phyloP scores from a whole-genome alignment of 2,113 vertebrate genomes.

The Ploceus nigricollis region DNA sequence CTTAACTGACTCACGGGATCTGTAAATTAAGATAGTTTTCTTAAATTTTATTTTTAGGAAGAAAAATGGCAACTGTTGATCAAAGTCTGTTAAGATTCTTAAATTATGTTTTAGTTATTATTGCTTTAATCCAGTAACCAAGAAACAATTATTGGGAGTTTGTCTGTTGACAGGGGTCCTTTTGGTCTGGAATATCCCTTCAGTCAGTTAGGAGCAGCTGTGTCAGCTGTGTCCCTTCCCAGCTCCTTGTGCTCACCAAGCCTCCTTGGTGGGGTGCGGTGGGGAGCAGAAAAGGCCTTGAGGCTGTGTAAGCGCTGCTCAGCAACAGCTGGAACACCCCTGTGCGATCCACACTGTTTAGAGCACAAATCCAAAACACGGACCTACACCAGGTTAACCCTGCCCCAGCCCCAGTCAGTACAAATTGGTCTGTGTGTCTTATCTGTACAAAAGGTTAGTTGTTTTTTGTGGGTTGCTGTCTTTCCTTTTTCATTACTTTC shows the following conservation, averaged over 20 bases:
- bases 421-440: neutral
- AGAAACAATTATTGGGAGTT: neutral
- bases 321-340: neutral
- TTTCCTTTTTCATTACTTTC: neutral
- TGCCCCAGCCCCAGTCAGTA: neutral
- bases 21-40: neutral
- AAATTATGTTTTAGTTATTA: neutral
- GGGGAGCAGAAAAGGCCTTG: neutral
- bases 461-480: rapidly evolving
- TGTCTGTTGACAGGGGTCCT: neutral
- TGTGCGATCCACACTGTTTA: too few species aligned
- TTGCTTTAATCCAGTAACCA: neutral
- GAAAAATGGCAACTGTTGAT: neutral
- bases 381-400: neutral
- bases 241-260: neutral
- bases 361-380: neutral
- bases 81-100: neutral
- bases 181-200: neutral
- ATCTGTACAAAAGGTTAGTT: neutral
- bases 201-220: too few species aligned
- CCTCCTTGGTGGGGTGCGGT: neutral
- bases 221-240: neutral
- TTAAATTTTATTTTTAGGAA: neutral
- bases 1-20: neutral
- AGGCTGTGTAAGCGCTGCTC: neutral